Conservation (phyloP, 2,113 vertebrate species). For the Clarias gariepinus region DNA sequence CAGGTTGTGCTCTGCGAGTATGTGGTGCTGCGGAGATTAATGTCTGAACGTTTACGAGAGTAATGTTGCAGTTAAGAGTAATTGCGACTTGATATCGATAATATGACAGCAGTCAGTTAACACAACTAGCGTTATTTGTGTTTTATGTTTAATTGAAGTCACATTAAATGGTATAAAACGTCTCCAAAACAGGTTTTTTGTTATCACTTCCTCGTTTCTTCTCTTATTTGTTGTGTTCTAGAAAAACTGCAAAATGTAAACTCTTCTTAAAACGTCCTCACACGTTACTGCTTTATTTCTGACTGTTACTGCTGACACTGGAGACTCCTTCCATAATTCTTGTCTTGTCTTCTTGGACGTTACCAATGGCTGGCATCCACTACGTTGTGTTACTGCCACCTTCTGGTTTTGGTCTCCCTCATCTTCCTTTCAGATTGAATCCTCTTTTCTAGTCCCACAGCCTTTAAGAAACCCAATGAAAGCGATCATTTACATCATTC, state of each 20-base stretch:
- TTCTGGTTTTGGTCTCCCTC: no score
- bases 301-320: background rate
- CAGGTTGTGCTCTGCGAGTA: background rate
- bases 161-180: no score
- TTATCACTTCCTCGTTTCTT: background rate
- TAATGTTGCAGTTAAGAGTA: background rate
- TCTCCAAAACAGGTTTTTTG: no score
- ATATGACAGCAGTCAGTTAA: background rate
- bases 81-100: background rate
- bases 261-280: background rate
- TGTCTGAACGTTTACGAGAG: background rate
- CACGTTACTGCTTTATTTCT: background rate
- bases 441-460: no score
- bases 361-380: no score
- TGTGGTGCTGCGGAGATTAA: background rate
- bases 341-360: no score
- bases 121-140: no score
- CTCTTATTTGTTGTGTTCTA: background rate
- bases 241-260: background rate
- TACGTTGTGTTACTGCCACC: no score
- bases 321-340: background rate
- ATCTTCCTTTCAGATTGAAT: no score
- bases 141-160: no score
- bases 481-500: no score
- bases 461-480: no score